Evolutionary conservation across 2,888 invertebrate species (phyloP).

Genomic region (Sphaerophoria taeniata): DNA sequence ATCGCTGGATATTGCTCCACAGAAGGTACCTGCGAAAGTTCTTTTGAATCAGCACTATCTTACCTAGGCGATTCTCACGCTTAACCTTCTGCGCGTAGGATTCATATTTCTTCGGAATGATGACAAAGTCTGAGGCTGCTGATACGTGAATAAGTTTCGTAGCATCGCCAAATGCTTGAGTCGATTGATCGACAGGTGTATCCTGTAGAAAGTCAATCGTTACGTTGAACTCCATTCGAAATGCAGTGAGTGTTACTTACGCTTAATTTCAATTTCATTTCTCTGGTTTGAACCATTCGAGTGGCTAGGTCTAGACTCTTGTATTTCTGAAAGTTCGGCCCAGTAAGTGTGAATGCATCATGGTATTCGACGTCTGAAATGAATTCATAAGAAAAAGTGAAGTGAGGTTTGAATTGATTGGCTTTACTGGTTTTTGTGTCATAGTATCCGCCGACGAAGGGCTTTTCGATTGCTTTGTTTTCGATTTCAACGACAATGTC

Average conservation of each 20-base stretch:
- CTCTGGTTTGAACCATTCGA: slow-evolving; percentile 87
- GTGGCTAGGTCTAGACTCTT: slow-evolving; percentile 77
- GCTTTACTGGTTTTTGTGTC: slow-evolving; percentile 86
- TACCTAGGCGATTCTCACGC: slow-evolving; percentile 85
- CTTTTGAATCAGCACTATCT: slow-evolving; percentile 87
- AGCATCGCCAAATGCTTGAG: slow-evolving; percentile 81
- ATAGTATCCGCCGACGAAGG: slow-evolving; percentile 90
- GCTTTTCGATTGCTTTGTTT: slow-evolving; percentile 87
- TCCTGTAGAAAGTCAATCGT: slow-evolving; percentile 76
- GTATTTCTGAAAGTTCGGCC: slow-evolving; percentile 80
- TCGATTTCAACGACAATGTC: slow-evolving; percentile 85
- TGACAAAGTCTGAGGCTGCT: slow-evolving; percentile 85
- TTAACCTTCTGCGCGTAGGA: slow-evolving; percentile 86
- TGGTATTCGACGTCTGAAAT: slow-evolving; percentile 87
- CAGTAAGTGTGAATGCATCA: slow-evolving; percentile 93
- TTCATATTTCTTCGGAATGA: slow-evolving; percentile 86
- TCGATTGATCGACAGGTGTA: slow-evolving; percentile 80
- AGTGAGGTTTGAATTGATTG: not conserved
- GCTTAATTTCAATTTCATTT: slow-evolving; percentile 79
- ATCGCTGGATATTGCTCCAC: slow-evolving; percentile 83
- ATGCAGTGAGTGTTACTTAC: slow-evolving; percentile 78
- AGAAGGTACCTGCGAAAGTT: slow-evolving; percentile 82
- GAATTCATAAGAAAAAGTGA: slow-evolving; percentile 15
- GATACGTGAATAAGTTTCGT: slow-evolving; percentile 84
- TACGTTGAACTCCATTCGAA: no score